These are phyloP conservation scores for Xestobium rufovillosum DNA, from an alignment of 2,888 invertebrate genomes.

Conservation along the genomic window DNA sequence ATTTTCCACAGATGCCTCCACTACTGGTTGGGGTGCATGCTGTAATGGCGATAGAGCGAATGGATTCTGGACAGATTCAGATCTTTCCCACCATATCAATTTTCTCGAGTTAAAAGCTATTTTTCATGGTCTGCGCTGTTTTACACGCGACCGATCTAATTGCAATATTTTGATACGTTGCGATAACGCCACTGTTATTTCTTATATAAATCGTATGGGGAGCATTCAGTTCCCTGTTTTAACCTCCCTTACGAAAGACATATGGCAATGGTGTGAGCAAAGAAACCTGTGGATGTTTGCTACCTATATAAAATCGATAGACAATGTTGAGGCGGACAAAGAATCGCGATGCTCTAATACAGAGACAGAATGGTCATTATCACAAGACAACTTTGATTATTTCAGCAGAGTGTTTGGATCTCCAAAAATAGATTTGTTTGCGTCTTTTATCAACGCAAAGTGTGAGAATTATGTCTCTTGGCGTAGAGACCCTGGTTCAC, in stretches of 20 bases:
- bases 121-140: conserved; percentile 18
- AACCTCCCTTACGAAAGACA: conserved; percentile 19
- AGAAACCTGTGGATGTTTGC: not conserved
- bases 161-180: conserved; percentile 16
- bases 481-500: conserved; percentile 10
- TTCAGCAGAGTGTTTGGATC: conserved; percentile 10
- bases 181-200: conserved; percentile 23
- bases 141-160: conserved; percentile 12
- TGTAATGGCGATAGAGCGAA: conserved; percentile 10
- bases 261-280: conserved; percentile 20
- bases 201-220: conserved; percentile 22
- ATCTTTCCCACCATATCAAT: conserved; percentile 17
- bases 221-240: conserved; percentile 18
- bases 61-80: conserved; percentile 17
- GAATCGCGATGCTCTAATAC: conserved; percentile 7
- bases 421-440: conserved; percentile 12
- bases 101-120: conserved; percentile 19
- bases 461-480: conserved; percentile 11
- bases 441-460: conserved; percentile 13
- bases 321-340: not conserved
- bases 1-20: conserved; percentile 22
- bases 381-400: conserved; percentile 8
- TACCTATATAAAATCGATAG: conserved; percentile 2
- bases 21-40: conserved; percentile 18
- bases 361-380: conserved; percentile 14